Percentiles rank a stretch among this genome's conserved stretches.
These are phyloP conservation scores for Ia io DNA, from an alignment of 2,113 vertebrate species.

Conservation along the genomic window DNA sequence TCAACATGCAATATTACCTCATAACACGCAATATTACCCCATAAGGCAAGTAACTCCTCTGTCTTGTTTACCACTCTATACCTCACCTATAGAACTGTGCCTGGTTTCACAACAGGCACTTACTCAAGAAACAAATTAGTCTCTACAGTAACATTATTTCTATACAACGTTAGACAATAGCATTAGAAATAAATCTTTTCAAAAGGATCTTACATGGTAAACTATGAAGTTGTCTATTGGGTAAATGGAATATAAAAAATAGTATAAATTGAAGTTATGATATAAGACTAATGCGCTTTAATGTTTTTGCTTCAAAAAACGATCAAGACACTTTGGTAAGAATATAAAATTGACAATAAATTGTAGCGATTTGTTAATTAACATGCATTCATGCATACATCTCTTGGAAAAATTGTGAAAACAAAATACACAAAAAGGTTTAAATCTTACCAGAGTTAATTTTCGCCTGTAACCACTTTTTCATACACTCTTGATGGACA, in stretches of 20 bases:
- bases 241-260: background rate
- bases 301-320: conserved; percentile 16
- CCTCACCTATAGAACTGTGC: background rate
- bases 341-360: background rate
- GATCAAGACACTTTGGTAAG: background rate
- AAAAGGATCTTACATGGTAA: background rate
- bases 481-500: conserved; percentile 99
- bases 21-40: background rate
- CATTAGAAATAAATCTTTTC: conserved; percentile 15
- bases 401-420: background rate
- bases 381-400: background rate
- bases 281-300: background rate
- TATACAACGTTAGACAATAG: background rate
- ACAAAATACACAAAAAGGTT: conserved; percentile 26
- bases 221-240: background rate
- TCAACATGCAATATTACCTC: background rate
- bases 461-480: conserved; percentile 97
- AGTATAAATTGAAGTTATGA: background rate
- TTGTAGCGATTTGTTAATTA: background rate
- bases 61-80: background rate
- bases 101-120: background rate
- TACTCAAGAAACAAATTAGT: conserved; percentile 36
- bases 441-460: conserved; percentile 92
- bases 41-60: background rate
- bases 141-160: background rate